Base-by-base conservation (phyloP, 2,113 vertebrate species). In the Equus quagga region DNA sequence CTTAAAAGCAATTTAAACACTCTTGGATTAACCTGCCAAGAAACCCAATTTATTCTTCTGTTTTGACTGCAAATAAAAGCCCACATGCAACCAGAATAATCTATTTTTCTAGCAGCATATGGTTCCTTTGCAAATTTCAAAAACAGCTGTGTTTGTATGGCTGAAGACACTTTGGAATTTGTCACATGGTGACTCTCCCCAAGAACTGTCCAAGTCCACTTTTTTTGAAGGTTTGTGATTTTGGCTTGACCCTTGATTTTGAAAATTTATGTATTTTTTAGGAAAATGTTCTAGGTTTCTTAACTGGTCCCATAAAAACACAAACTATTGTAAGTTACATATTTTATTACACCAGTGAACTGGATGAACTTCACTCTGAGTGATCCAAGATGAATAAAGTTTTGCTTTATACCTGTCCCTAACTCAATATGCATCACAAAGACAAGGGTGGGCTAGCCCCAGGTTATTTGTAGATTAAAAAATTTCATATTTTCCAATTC, bases 81-180 rank as follows among this genome's bases (percentile, higher is more conserved):
- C 91, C 36, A 80, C n/a, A 65, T 26, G 49, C 19, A 96, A 85
- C 41, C 81, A 93, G 83, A 98, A 92, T 69, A 97, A 94, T 78
- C 6, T 67, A 28, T 95, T 90, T 96, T 97, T 94, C 81, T 91
- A 97, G 90, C 12, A 98, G 96, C 89, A 84, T 91, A 60, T 84
- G 75, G 96, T 96, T 98, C 92, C 92, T 91, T 92, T 3, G 8
- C 0, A 6, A 97, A 96, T 72, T 94, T 97, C 11, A 97, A 96
- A 98, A 98, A 75, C 91, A 97, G 84, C 70, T 98, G 96, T 97
- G 89, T 97, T 98, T 98, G 96, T 94, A 91, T 94, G 67, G 97
- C 84, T 87, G 69, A 94, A 94, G 91, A 96, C 72, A 65, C 62
- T 81, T 97, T 36, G 64, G 93, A 96, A 95, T 96, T 78, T 73